These are phyloP conservation scores for Agrochola lychnidis DNA, from an alignment of 2,888 invertebrate species.

Conservation along the genomic window DNA sequence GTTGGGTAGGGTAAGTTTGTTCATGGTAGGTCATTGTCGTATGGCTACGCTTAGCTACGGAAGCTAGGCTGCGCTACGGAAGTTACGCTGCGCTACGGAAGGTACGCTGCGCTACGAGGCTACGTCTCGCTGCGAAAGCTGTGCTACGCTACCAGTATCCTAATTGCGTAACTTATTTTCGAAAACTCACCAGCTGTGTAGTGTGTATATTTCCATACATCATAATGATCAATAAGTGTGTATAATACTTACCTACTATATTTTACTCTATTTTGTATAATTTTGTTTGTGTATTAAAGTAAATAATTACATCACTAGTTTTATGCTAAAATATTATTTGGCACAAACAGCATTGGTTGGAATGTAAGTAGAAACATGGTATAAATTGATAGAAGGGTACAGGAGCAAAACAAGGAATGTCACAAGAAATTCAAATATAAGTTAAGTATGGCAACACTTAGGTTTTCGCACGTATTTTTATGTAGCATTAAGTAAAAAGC, in stretches of 20 bases:
- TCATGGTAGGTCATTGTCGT: not conserved
- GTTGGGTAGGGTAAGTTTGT: not conserved
- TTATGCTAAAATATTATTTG: constrained; percentile 16
- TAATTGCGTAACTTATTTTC: no score
- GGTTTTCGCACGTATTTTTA: no score
- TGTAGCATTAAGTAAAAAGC: no score
- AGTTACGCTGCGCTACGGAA: not conserved
- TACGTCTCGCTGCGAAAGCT: not conserved
- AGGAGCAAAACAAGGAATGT: no score
- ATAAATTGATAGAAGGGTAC: no score
- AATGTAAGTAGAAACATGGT: not conserved
- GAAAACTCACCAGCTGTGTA: no score
- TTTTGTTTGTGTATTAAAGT: not conserved
- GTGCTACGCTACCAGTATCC: not conserved
- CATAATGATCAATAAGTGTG: not conserved
- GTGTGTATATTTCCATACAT: not conserved
- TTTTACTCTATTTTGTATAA: no score
- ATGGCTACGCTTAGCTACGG: not conserved
- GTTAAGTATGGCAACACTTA: no score
- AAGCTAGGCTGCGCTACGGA: not conserved
- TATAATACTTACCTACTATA: not conserved
- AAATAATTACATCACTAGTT: constrained; percentile 12
- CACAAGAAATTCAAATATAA: no score
- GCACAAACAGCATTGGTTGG: not conserved
- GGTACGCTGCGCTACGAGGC: not conserved